Evolutionary conservation across 2,113 vertebrate genomes (phyloP).

Genomic region (Cheirogaleus medius): DNA sequence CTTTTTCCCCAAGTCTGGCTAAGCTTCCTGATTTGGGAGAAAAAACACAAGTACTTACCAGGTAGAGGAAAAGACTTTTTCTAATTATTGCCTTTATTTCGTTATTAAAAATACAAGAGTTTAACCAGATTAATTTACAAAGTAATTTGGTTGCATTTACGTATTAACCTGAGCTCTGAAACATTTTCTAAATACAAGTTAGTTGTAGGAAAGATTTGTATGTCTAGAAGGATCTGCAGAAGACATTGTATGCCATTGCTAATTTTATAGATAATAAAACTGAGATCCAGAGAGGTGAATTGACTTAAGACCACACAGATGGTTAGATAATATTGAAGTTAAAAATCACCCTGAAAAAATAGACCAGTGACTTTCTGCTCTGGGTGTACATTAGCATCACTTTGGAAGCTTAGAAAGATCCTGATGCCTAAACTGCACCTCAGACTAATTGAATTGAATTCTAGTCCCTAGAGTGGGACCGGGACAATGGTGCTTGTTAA

Average conservation of each 20-base stretch:
- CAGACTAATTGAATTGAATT: not conserved
- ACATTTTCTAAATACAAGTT: not conserved
- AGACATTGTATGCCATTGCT: not conserved
- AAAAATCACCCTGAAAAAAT: not conserved
- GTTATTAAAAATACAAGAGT: not conserved
- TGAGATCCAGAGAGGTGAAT: not conserved
- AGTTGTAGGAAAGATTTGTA: not conserved
- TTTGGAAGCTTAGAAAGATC: not conserved
- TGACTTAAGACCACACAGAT: not conserved
- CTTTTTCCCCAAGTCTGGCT: not conserved
- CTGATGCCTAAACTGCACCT: not conserved
- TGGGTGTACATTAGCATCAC: not conserved
- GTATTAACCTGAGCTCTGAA: not conserved
- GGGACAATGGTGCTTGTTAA: not conserved
- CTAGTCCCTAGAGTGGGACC: not conserved
- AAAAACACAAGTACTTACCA: not conserved
- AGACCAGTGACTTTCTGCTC: not conserved
- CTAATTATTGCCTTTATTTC: not conserved
- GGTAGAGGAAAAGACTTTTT: not conserved
- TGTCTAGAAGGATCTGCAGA: not conserved
- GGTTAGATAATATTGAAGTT: not conserved
- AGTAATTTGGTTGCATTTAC: not conserved
- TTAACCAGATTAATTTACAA: constrained; percentile 5
- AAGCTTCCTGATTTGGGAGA: not conserved
- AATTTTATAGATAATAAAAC: constrained; percentile 24